Base-by-base conservation (phyloP, 2,797 vertebrate genomes). In the Molothrus ater region DNA sequence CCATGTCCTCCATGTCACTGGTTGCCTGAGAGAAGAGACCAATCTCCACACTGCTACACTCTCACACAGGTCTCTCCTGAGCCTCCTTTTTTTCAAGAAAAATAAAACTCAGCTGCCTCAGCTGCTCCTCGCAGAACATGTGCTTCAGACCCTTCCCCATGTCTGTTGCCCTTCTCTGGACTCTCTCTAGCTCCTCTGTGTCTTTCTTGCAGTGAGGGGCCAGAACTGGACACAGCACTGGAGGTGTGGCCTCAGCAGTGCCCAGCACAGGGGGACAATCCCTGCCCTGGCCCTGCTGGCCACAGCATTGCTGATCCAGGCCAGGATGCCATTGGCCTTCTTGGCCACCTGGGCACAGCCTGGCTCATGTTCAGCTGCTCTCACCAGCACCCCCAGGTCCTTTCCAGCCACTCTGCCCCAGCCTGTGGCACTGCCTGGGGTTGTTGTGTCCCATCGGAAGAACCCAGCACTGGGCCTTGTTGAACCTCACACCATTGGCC, bases 81-180 rank as follows among this genome's bases (percentile, higher is more conserved):
- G 11, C 16, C 16, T 48, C 10, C 29, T 29, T 40, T 64, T 29
- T 21, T 24, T 40, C 29, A 32, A 29, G 40, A 22, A 22, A n/a
- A 22, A 29, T 24, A 43, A 71, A 43, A 20, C 11, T 3, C 38
- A 61, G 6, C 2, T 53, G 10, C 13, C 9, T 40, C 45, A 51
- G 54, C 15, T 34, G 6, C 10, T 60, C 18, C 11, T 63, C 4
- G 5, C 13, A 53, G 48, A 7, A 9, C 28, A 3, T 26, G 24
- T 32, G 3, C 28, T 45, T 5, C 29, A 24, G 19, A 59, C 34
- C 9, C 29, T n/a, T 4, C 31, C 13, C 16, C 36, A 50, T 15
- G 4, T 60, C 36, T 0, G 0, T 2, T 36, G 17, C 17, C 28
- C 28, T 71, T 71, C 21, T 61, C 38, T 61, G 32, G 7, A 21